phyloP scores from a whole-genome alignment of 2,888 invertebrate species.

The Diaperis boleti region DNA sequence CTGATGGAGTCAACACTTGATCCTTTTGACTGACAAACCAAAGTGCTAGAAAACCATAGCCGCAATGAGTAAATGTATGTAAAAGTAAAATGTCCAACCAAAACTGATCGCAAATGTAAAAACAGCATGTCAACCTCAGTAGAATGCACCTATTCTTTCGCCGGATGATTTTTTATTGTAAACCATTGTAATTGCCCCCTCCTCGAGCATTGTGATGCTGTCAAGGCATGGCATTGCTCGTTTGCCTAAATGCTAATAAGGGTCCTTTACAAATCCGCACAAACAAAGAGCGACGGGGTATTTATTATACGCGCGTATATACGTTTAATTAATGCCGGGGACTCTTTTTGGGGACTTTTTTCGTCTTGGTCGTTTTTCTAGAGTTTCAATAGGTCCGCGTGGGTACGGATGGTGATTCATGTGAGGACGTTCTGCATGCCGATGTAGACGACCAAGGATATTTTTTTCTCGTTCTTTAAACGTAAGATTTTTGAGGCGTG shows the following conservation, averaged over 20 bases:
- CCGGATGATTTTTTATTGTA: too few species aligned
- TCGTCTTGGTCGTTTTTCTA: not conserved
- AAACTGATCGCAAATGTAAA: too few species aligned
- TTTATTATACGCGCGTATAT: slow-evolving; percentile 38
- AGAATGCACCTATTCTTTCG: too few species aligned
- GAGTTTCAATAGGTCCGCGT: slow-evolving; percentile 27
- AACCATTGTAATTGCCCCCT: slow-evolving; percentile 63
- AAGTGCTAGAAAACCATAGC: too few species aligned
- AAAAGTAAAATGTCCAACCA: too few species aligned
- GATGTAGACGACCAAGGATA: not conserved
- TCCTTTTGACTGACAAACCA: too few species aligned
- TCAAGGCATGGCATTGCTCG: slow-evolving; percentile 47
- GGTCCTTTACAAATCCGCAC: slow-evolving; percentile 43
- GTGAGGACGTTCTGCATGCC: slow-evolving; percentile 11
- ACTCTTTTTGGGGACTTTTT: slow-evolving; percentile 22
- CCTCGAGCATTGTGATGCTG: slow-evolving; percentile 36
- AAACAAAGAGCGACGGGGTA: slow-evolving; percentile 41
- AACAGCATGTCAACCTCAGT: too few species aligned
- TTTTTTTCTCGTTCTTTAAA: slow-evolving; percentile 1
- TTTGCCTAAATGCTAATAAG: slow-evolving; percentile 63
- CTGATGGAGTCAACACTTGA: too few species aligned
- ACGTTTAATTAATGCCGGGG: slow-evolving; percentile 38
- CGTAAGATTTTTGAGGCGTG: slow-evolving; percentile 7
- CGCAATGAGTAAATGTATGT: too few species aligned
- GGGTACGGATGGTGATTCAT: slow-evolving; percentile 29